Base-by-base conservation (phyloP, 2,113 vertebrate genomes). In the Fulmarus glacialis region DNA sequence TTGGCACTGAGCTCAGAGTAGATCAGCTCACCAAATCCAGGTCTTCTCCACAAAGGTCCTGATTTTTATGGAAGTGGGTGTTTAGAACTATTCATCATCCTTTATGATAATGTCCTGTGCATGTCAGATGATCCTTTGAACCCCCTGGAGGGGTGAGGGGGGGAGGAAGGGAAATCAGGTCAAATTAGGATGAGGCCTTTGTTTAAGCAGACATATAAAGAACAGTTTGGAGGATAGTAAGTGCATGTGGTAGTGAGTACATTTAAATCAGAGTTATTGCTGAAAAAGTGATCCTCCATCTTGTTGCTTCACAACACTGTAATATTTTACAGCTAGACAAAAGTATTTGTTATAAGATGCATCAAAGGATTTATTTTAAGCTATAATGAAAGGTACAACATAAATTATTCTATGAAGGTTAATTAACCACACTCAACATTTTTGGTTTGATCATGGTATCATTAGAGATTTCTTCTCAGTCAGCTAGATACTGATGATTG, bases 81-180 rank as follows among this genome's bases (percentile, higher is more conserved):
- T 73, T 94, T 38, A 29, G 53, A 56, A n/a, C 26, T 62, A 12
- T 50, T 74, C 12, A 52, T 34, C 14, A 34, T 43, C 21, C 29
- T 66, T 70, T 56, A 14, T 34, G 42, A 42, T 6, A 40, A 64
- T 36, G 4, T 29, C 45, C 73, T 26, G 10, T 56, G 30, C 34
- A 58, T n/a, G 7, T 66, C 36, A 67, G 34, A 30, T 22, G 2
- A 2, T 19, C 17, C 38, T 40, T 12, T 36, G 15, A 82, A 45
- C 2, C 3, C 7, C 12, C 6, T 32, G 12, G 10, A 10, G 8
- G 63, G 21, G 1, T 3, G 13, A 13, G 8, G 40, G 24, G 8
- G 3, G 19, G 8, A 45, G 12, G 6, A 50, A 74, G 40, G 24
- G 42, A 68, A 74, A 53, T 38, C 34, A 40, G 24, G 27, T 40